Percentiles rank a stretch among this genome's conserved stretches.
phyloP scores from a whole-genome alignment of 2,797 vertebrate genomes.

The Syncerus caffer region DNA sequence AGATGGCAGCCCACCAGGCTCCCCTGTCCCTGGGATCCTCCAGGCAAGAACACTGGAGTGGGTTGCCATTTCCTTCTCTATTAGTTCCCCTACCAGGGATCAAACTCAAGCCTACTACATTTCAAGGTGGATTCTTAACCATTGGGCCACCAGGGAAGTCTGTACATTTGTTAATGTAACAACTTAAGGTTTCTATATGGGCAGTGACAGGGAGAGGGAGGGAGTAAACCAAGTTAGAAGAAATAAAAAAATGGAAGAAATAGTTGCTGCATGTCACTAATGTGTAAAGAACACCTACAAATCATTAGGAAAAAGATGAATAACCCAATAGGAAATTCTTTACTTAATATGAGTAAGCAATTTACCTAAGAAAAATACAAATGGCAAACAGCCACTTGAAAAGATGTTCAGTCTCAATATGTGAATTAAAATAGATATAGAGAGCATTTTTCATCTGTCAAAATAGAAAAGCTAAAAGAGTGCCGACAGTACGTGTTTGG shows the following conservation, averaged over 20 bases:
- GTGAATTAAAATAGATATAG: constrained; percentile 52
- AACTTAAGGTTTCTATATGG: background rate
- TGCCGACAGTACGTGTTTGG: constrained; percentile 13
- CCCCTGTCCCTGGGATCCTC: background rate
- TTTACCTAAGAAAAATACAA: constrained; percentile 40
- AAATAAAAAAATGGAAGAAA: background rate
- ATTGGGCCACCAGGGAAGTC: background rate
- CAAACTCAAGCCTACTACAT: background rate
- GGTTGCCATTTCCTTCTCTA: background rate
- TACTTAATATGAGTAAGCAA: background rate
- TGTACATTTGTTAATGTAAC: background rate
- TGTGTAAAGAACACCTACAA: constrained; percentile 17
- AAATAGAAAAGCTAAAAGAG: constrained; percentile 32
- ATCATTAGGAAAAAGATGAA: constrained; percentile 48
- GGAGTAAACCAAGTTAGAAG: background rate
- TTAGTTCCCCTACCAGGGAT: background rate
- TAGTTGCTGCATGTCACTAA: background rate
- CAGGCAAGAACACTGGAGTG: background rate
- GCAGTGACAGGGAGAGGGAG: background rate
- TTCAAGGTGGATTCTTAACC: background rate
- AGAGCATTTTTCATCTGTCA: constrained; percentile 53
- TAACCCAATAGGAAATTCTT: background rate
- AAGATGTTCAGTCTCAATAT: constrained; percentile 32
- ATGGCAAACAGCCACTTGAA: background rate
- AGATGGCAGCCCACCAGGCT: background rate